Evolutionary conservation across 2,797 vertebrate species (phyloP), one percentile per base, ranked within the genome.

Genomic region (Orientallactaga sibirica): DNA sequence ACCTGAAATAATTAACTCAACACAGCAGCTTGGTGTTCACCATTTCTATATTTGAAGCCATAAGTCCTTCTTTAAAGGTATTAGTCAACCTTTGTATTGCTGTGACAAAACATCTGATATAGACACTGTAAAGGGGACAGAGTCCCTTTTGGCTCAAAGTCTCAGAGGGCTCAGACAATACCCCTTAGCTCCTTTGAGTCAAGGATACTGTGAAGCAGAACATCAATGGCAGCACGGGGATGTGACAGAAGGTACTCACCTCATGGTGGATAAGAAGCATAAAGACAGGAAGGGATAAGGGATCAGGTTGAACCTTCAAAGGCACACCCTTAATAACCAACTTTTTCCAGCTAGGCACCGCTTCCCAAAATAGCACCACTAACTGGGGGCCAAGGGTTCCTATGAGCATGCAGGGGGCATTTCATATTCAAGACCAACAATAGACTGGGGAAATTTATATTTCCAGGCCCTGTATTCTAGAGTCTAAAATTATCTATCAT

Each of bases 1-100:
- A 66, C 92, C 58, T 43, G 71, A 88, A 92, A 43, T 71, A 94
- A 95, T 96, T 85, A 93, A 62, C 86, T 9, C n/a, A 52, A 12
- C 61, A 64, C 22, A 90, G 74, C 43, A 58, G 70, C 76, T 73
- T 62, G 27, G 90, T 27, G 22, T 27, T 66, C 25, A 71, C 33
- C 16, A 67, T 16, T 14, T 66, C 74, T 43, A 3, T 19, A 1
- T 55, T 15, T 16, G 41, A 77, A 48, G 66, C 81, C 43, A 25
- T 78, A 64, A 20, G 22, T 20, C 14, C 1, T 19, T 7, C 3
- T 16, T 7, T 7, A 25, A 10, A 37, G 61, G n/a, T 29, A n/a
- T 33, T 33, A 52, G 29, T 52, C 48, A 43, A 33, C 16, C 8
- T 41, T 73, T 52, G 73, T 79, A 48, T n/a, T 9, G 48, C 25